These are phyloP conservation scores for Cardinalis cardinalis DNA, from an alignment of 2,113 vertebrate species.

Conservation along the genomic window DNA sequence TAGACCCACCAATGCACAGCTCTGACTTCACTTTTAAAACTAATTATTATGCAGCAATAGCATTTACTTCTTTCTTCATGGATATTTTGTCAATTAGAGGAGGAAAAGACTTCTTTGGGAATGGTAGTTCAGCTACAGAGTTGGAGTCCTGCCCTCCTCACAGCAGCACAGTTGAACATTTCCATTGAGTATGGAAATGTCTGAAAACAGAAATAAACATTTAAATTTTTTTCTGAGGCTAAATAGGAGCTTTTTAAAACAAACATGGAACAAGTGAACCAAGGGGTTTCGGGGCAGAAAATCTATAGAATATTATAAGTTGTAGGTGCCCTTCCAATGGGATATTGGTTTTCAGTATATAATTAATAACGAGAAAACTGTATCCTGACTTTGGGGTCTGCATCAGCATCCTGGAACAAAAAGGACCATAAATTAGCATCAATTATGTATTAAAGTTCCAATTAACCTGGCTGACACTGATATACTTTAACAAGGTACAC, in stretches of 20 bases:
- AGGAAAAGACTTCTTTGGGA: background rate
- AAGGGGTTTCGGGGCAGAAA: background rate
- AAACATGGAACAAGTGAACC: background rate
- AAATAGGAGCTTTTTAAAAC: background rate
- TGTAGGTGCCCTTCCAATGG: constrained; percentile 56
- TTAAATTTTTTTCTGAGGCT: background rate
- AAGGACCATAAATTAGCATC: constrained; percentile 85
- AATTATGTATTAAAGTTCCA: constrained; percentile 88
- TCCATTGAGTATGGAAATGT: background rate
- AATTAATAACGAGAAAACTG: constrained; percentile 83
- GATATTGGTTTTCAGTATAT: constrained; percentile 81
- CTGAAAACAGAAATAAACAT: background rate
- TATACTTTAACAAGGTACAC: constrained; percentile 83
- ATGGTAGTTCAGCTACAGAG: background rate
- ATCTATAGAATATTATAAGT: constrained; percentile 43
- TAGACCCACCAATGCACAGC: background rate
- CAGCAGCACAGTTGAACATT: background rate
- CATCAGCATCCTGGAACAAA: constrained; percentile 78
- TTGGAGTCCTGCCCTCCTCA: background rate
- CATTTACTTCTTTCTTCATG: background rate
- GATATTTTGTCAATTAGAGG: background rate
- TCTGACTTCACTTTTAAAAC: background rate
- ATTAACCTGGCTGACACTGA: constrained; percentile 86
- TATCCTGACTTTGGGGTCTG: constrained; percentile 77
- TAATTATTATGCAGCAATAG: background rate